Base-by-base conservation (phyloP, 2,113 vertebrate species). In the Bubalus kerabau region DNA sequence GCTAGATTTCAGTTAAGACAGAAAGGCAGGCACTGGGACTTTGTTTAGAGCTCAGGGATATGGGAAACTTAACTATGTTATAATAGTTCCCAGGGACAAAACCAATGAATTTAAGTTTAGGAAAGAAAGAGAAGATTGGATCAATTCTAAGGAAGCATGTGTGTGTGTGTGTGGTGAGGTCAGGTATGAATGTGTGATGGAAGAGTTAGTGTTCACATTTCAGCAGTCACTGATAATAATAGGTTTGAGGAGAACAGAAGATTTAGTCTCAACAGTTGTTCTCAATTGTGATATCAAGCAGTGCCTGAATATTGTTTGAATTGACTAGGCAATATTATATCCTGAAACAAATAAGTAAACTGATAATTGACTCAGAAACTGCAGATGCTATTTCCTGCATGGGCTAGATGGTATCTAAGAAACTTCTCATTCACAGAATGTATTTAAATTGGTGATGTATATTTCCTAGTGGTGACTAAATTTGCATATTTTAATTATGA, bases 401-500 rank as follows among this genome's bases (percentile, higher is more conserved):
- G 24, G 71, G 36, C 30, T 76, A 11, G 11, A 43, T 26, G 48
- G 84, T 46, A 40, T 3, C 21, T 96, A 92, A 89, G 80, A 97
- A 93, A 76, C 14, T 78, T 92, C 54, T 95, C 54, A 90, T 32
- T 90, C 40, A 11, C 1, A 40, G 87, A 57, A 94, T 94, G 32
- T 90, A 90, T 92, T 92, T 96, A 97, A 96, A 59, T 76, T 36
- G 13, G 43, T 95, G 92, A 95, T 90, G 12, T 67, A 76, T 82
- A 87, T 81, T 96, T 96, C 36, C 59, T 90, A 93, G 43, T 32
- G 92, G 94, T 87, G 74, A 54, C 13, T 90, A 52, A 87, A 97
- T 94, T 90, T 96, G 64, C 95, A 87, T 85, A 56, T 82, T 87
- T 96, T 23, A 92, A 97, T 95, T 97, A 97, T 97, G 82, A 94